Conservation (phyloP, 2,888 invertebrate species). For the Venusia cambrica region DNA sequence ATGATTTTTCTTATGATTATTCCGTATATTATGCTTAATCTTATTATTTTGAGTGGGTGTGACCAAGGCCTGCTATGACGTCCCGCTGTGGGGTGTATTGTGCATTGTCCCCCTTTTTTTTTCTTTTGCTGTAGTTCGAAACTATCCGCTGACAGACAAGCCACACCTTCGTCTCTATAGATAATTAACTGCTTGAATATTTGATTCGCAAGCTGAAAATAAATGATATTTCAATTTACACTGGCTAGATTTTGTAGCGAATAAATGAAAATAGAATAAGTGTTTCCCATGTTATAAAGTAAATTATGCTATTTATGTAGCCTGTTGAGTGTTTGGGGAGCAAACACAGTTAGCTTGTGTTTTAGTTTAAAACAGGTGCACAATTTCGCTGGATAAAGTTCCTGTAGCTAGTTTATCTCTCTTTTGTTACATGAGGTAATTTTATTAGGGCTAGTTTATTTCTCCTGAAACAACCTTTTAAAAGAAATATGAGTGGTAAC, state of each 20-base stretch:
- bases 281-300: slow-evolving; percentile 3
- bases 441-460: too few relatives aligned
- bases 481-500: too few relatives aligned
- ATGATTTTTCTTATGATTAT: too few relatives aligned
- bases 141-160: slow-evolving; percentile 1
- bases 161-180: slow-evolving; percentile 12
- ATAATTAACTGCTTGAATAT: slow-evolving; percentile 29
- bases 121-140: too few relatives aligned
- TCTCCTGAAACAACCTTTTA: too few relatives aligned
- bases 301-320: slow-evolving; percentile 2
- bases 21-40: too few relatives aligned
- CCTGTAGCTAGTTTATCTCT: too few relatives aligned
- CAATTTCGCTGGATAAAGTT: not conserved
- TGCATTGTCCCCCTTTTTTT: too few relatives aligned
- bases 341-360: slow-evolving; percentile 1
- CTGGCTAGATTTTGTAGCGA: not conserved
- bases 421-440: too few relatives aligned
- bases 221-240: slow-evolving; percentile 15
- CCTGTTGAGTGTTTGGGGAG: not conserved
- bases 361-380: slow-evolving; percentile 1
- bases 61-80: too few relatives aligned
- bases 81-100: too few relatives aligned
- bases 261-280: slow-evolving; percentile 1
- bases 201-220: slow-evolving; percentile 25
- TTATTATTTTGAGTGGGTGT: too few relatives aligned